Evolutionary conservation across 2,888 invertebrate genomes (phyloP).

Genomic region (Nysson spinosus): DNA sequence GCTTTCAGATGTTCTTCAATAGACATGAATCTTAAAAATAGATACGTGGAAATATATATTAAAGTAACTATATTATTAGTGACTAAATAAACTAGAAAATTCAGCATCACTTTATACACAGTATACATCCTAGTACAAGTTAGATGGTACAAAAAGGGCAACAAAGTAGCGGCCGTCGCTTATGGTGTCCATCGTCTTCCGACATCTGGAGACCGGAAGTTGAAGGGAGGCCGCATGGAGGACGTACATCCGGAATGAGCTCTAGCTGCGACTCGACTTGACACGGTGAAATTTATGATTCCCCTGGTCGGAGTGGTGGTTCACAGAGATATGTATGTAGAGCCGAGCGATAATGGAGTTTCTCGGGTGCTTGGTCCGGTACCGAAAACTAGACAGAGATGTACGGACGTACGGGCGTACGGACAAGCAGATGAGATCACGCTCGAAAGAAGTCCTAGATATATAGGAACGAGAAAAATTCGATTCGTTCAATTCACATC

Average conservation of each 20-base stretch:
- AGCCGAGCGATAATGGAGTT: conserved; percentile 61
- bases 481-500: conserved; percentile 30
- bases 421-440: conserved; percentile 26
- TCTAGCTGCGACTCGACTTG: conserved; percentile 23
- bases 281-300: conserved; percentile 57
- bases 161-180: neutral
- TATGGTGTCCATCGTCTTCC: conserved; percentile 4
- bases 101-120: too few species aligned
- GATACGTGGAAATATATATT: too few species aligned
- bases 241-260: conserved; percentile 30
- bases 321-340: conserved; percentile 46
- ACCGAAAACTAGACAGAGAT: too few species aligned
- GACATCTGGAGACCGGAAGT: neutral
- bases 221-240: neutral
- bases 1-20: too few species aligned
- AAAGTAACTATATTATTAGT: too few species aligned
- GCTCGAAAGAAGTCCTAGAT: conserved; percentile 11
- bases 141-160: too few species aligned
- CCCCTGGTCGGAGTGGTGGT: conserved; percentile 12
- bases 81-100: too few species aligned
- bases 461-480: conserved; percentile 37
- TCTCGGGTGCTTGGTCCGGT: conserved; percentile 35
- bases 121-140: too few species aligned
- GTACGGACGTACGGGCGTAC: conserved; percentile 28
- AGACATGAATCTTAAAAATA: too few species aligned